These are phyloP conservation scores for Plemyria rubiginata DNA, from an alignment of 2,888 invertebrate genomes.

Conservation along the genomic window DNA sequence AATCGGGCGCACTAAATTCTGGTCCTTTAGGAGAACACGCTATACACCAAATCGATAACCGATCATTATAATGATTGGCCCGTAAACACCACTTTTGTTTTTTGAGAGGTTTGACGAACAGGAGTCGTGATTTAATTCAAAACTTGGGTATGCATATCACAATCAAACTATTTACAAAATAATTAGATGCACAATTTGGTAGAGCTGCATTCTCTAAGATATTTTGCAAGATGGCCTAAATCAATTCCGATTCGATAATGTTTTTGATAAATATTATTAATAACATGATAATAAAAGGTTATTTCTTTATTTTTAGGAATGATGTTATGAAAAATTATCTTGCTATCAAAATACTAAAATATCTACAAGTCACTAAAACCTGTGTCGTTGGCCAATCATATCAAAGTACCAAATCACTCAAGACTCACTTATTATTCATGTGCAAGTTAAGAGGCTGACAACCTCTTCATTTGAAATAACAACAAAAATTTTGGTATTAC, in stretches of 20 bases:
- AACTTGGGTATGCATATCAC: constrained; percentile 8
- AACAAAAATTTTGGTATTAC: no score
- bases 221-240: background rate
- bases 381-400: no score
- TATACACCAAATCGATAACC: constrained; percentile 81
- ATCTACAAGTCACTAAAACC: no score
- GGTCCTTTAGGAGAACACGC: constrained; percentile 80
- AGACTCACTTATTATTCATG: no score
- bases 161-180: constrained; percentile 1
- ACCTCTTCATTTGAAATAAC: no score
- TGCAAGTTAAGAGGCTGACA: no score
- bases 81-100: constrained; percentile 75
- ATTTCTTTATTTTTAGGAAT: no score
- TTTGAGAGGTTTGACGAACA: constrained; percentile 72
- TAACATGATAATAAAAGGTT: no score
- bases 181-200: background rate
- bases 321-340: no score
- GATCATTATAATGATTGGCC: constrained; percentile 83
- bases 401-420: no score
- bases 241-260: background rate
- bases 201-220: background rate
- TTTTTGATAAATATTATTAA: background rate
- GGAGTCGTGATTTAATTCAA: constrained; percentile 73
- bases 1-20: constrained; percentile 76
- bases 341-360: no score